Evolutionary conservation across 1,140 invertebrate genomes (phyloP), one percentile per base, ranked within the genome.

Genomic region (Thaumetopoea pityocampa): DNA sequence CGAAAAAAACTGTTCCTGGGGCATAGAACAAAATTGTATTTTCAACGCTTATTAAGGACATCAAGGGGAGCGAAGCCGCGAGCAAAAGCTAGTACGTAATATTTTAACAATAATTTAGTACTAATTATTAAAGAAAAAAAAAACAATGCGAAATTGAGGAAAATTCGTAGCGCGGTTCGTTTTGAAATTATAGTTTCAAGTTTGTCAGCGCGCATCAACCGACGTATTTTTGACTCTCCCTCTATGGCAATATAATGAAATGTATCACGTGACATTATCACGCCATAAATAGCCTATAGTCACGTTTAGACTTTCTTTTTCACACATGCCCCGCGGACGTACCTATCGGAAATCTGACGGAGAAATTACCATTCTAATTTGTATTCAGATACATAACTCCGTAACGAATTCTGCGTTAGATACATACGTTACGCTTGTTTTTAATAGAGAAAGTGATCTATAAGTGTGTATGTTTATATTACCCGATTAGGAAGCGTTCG

Each of bases 311-410:
- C 76, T 78, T 77, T 80, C 76, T 70, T 78, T 76, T 71, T 37
- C 14, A 45, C 49, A 29, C 42, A 45, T 41, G 29, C 42, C 19
- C 30, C 36, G 28, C n/a, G n/a, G n/a, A n/a, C n/a, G n/a, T n/a
- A 37, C 26, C 34, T 37, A 51, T 41, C 49, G 49, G 46, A 51
- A 74, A 74, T 74, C 61, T 80, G 52, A 53, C 53, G 52, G 73
- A 73, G 71, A 80, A 77, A 76, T 78, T 73, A 52, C 60, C 49
- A 64, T 56, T 45, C 59, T 66, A 59, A 66, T 72, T 77, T 69
- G 77, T 74, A 78, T 81, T 70, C 67, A 58, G 47, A 53, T 54
- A 53, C 34, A 28, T 51, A 54, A 51, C 53, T 38, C 32, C 48
- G 40, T 45, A 44, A 48, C 49, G 56, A 66, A 67, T 68, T 62